Base-by-base conservation (phyloP, 2,113 vertebrate genomes). In the Phyllopteryx taeniolatus region DNA sequence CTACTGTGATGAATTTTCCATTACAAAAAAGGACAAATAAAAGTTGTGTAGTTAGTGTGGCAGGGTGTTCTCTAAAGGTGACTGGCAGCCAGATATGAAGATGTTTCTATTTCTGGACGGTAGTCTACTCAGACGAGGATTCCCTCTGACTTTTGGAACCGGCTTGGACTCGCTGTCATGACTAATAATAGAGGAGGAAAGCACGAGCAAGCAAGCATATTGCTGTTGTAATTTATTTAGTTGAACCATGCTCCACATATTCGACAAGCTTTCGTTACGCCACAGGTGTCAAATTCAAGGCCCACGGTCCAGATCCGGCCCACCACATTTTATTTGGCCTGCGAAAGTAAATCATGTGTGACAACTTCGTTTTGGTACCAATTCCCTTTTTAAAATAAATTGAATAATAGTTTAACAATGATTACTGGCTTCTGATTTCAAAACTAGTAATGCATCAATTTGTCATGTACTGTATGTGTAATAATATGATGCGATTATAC, bases 151-250 rank as follows among this genome's bases (percentile, higher is more conserved):
- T 77, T 70, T 59, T 35, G 43, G 67, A 67, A 67, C 71, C 15
- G 39, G 72, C 61, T 61, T 74, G 20, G 68, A 76, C 51, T 69
- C 60, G 64, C 12, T 8, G 4, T 44, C 14, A 43, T 44, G 22
- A 61, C 79, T 88, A 85, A 86, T 80, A 72, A 79, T 88, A 91
- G 82, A 76, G 2, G 43, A 75, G 69, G 67, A 73, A 66, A 73
- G 61, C 74, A 73, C 74, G 22, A 35, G 31, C 53, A 20, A 70
- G 33, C 57, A 43, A 54, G 73, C n/a, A 63, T 82, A 75, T 76
- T 74, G 72, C 78, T 77, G 74, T 78, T 69, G 54, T 65, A 17
- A 47, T 64, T 46, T 20, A 22, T 47, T 65, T 65, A n/a, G 20
- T 44, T 65, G 19, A 66, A n/a, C 39, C 31, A 33, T 60, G 57